Base-by-base conservation (phyloP, 1,140 invertebrate genomes). In the Pararge aegeria region DNA sequence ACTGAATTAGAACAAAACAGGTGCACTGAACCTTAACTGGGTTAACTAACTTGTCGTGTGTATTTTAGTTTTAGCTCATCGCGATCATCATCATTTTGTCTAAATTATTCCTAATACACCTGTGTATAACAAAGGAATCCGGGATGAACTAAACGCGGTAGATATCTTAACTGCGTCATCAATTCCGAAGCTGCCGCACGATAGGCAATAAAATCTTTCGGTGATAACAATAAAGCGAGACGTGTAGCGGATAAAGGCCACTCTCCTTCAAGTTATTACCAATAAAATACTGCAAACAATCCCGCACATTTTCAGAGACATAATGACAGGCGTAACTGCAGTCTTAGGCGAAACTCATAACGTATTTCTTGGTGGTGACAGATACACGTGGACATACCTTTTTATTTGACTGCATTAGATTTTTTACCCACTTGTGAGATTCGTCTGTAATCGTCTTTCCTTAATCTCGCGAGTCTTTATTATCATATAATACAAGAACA, bases 121-220 rank as follows among this genome's bases (percentile, higher is more conserved):
- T 34, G 30, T 34, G 30, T 3, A 34, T 34, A 34, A 40, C 27
- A 38, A 53, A 40, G 51, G 51, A 5, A 53, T 24, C 12, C 6
- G 20, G 9, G n/a, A 1, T 15, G 9, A 49, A 29, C 46, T 49
- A 49, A 49, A 49, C 46, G 18, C 46, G 21, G 20, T 49, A 49
- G 46, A 49, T 29, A 29, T 51, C 55, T 51, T 57, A 51, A 58
- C 55, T 37, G 34, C 48, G 34, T 58, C 55, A 58, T 51, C 48
- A 51, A 51, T 40, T 42, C 55, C 6, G 19, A 12, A 0, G 20
- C 55, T 6, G 29, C 42, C 4, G 46, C 48, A 42, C 12, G 55
- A 58, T 42, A 58, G 55, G 30, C 34, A 51, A 51, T 58, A 58
- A 58, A 58, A 58, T 58, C 55, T 58, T 58, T 58, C 48, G 55